These are phyloP conservation scores for Epinotia nisella DNA, from an alignment of 2,888 invertebrate genomes.

Conservation along the genomic window DNA sequence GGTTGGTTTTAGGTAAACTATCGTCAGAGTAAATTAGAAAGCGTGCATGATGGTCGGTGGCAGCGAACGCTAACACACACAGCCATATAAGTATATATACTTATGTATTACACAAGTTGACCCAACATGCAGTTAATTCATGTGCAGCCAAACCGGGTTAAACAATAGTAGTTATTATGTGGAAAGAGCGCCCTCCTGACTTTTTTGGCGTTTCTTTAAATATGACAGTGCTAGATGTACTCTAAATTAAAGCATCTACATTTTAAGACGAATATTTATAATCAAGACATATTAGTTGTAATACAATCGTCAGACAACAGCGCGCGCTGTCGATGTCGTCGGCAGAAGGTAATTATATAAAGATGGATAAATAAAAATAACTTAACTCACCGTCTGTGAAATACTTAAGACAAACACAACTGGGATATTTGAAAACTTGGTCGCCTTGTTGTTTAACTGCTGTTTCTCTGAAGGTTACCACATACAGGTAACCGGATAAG, in stretches of 20 bases:
- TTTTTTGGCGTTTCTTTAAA: too few species aligned
- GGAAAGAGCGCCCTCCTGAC: background rate
- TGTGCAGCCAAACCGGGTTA: slow-evolving; percentile 23
- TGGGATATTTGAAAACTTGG: slow-evolving; percentile 3
- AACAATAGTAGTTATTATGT: slow-evolving; percentile 6
- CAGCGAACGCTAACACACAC: slow-evolving; percentile 53
- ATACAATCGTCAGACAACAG: background rate
- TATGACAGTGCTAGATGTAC: background rate
- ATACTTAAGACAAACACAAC: slow-evolving; percentile 25
- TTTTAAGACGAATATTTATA: background rate
- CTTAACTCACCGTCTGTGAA: slow-evolving; percentile 38
- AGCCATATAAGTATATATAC: slow-evolving; percentile 40
- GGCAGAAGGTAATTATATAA: slow-evolving; percentile 2
- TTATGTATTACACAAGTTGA: slow-evolving; percentile 32
- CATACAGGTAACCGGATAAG: background rate
- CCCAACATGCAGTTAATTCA: slow-evolving; percentile 23
- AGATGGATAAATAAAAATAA: slow-evolving; percentile 31
- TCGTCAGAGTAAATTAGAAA: slow-evolving; percentile 81
- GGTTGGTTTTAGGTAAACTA: slow-evolving; percentile 57
- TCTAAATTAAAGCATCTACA: background rate
- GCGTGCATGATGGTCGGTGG: slow-evolving; percentile 63
- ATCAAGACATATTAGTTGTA: background rate
- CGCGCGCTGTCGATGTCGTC: background rate
- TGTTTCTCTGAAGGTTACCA: background rate
- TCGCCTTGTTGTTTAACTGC: background rate